Base-by-base conservation (phyloP, 2,113 vertebrate species). In the Symphodus melops region DNA sequence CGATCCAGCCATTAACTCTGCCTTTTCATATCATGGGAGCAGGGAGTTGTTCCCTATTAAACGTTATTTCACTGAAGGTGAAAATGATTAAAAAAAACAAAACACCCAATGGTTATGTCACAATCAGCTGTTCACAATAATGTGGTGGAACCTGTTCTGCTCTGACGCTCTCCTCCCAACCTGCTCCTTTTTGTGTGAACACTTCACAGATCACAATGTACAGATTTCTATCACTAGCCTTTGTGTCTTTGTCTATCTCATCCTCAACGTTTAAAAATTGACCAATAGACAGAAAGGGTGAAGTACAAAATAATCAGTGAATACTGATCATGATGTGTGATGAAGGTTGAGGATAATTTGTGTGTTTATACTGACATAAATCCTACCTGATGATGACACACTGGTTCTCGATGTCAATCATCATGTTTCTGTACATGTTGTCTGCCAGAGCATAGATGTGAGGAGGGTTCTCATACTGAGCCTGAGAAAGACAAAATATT, bases 381-480 rank as follows among this genome's bases (percentile, higher is more conserved):
- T 23, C 86, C 89, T 94, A 99, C 98, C 98, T 99, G 93, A 99
- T 99, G 86, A 99, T 99, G 92, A 99, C 98, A 78, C 98, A 99
- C 42, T 99, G 98, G 91, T 98, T 98, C 92, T 99, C 98, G 68
- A 96, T 90, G 88, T 99, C 98, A 52, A 99, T 99, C 88, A 99
- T 97, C 98, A 99, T 99, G 89, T 99, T 99, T 86, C 97, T 94
- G 94, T 97, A 99, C 98, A 99, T 98, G 86, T 95, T 97, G 87
- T 99, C 98, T 13, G 98, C 96, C 72, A 99, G 95, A 56, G 97
- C 98, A 33, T 99, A 99, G 92, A 99, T 98, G 83, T 99, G 98
- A 36, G 98, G 98, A 54, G 98, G 98, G 72, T 99, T 99, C 92
- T 99, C 98, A 91, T 99, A 99, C 57, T 97, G 97, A 37, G 97